Evolutionary conservation across 2,888 invertebrate species (phyloP), one percentile per base, ranked within the genome.

Genomic region (Brassicogethes aeneus): DNA sequence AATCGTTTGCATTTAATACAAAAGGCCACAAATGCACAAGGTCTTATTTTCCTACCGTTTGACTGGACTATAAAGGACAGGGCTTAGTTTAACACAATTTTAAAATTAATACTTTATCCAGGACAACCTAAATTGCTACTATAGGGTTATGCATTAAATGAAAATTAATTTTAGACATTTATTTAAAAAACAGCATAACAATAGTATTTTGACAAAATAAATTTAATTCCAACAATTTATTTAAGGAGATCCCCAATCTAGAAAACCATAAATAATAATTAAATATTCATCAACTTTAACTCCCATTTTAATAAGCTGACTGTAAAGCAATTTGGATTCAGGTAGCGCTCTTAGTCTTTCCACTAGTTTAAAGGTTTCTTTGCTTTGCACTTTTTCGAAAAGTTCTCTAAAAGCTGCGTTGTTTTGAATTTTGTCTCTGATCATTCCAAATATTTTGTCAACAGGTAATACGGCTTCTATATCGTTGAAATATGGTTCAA

Each of bases 371-470:
- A 49, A 42, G 15, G 50, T 44, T 17, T 55, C 50, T n/a, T 45
- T 39, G 30, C 50, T 46, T 7, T 50, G 42, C 14, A 60, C 40
- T 16, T 47, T 48, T 12, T 43, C 47, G 14, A 50, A 53, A 15
- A 60, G 48, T 13, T 43, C 51, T 40, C 52, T 43, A 40, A 60
- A 55, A 17, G 49, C 54, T 1, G 41, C 42, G 33, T 51, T 54
- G 38, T 50, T 51, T 33, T 42, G 43, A 14, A 55, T 31, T 33
- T 54, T 53, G 14, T 54, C 50, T 16, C 48, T 37, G 23, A 53
- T 38, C 5, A 48, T 29, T 2, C 33, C 43, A 3, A 51, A 16
- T n/a, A 59, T 34, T 13, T 52, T 46, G 14, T 51, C 51, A 1
- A 48, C 3, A 3, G 53, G 52, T 7, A 59, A 30, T n/a, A 50